phyloP scores from a whole-genome alignment of 2,797 vertebrate genomes.

The Sphenopsis melanotis region DNA sequence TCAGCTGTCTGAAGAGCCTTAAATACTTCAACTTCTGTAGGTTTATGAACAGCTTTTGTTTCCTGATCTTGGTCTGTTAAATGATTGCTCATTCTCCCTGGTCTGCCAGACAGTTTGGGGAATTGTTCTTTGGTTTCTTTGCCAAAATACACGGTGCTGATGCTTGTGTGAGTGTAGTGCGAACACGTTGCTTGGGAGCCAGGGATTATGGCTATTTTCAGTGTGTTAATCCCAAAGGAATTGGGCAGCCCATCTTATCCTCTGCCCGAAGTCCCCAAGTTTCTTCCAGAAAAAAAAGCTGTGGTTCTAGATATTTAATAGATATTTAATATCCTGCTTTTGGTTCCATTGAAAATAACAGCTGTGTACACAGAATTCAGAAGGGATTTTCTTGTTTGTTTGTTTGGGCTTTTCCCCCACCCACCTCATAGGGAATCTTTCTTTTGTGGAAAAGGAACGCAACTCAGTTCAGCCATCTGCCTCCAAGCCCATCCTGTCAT shows the following conservation, averaged over 20 bases:
- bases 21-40: background rate
- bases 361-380: background rate
- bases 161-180: background rate
- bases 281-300: background rate
- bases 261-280: background rate
- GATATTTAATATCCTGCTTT: background rate
- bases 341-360: background rate
- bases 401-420: background rate
- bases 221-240: background rate
- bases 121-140: constrained; percentile 16
- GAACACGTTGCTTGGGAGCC: background rate
- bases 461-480: background rate
- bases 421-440: background rate
- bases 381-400: background rate
- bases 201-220: constrained; percentile 41
- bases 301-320: background rate
- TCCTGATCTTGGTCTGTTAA: background rate
- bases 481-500: background rate
- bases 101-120: background rate
- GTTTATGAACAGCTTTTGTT: background rate
- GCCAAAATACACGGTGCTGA: background rate
- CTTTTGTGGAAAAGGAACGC: background rate
- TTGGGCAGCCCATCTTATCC: background rate
- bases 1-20: background rate
- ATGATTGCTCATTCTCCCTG: background rate